These are phyloP conservation scores for Eupithecia abbreviata DNA, from an alignment of 2,888 invertebrate species.

Conservation along the genomic window DNA sequence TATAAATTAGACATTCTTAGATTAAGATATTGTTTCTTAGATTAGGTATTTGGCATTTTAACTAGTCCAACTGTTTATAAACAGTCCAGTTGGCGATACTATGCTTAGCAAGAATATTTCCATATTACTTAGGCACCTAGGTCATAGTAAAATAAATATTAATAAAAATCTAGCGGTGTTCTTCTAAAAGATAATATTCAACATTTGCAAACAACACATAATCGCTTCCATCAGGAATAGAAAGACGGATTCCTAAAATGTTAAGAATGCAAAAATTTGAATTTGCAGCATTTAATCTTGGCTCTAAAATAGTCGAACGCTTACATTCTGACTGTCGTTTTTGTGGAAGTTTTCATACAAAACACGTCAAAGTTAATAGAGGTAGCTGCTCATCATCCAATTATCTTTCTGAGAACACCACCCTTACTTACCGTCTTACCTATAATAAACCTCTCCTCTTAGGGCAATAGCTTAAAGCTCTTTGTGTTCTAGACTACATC, in stretches of 20 bases:
- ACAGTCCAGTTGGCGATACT: background rate
- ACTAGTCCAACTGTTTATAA: background rate
- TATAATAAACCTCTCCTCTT: background rate
- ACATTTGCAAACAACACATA: too few species aligned
- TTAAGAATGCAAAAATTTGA: too few species aligned
- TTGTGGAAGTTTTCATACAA: background rate
- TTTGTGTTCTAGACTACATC: too few species aligned
- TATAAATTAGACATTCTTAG: conserved; percentile 4
- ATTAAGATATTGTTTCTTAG: background rate
- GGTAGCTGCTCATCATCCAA: background rate
- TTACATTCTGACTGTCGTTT: background rate
- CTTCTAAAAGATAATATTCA: background rate
- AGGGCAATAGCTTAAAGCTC: background rate
- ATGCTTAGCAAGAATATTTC: background rate
- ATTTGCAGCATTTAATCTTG: background rate
- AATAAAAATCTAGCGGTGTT: background rate
- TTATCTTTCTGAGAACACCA: background rate
- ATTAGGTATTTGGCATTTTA: background rate
- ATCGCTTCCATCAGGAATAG: too few species aligned
- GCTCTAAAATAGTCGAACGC: background rate
- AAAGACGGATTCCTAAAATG: too few species aligned
- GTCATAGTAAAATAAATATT: background rate
- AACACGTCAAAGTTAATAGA: background rate
- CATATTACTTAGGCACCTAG: background rate
- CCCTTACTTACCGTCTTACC: too few species aligned